These are phyloP conservation scores for Macrobrachium rosenbergii DNA, from an alignment of 1,140 invertebrate species.

Conservation along the genomic window DNA sequence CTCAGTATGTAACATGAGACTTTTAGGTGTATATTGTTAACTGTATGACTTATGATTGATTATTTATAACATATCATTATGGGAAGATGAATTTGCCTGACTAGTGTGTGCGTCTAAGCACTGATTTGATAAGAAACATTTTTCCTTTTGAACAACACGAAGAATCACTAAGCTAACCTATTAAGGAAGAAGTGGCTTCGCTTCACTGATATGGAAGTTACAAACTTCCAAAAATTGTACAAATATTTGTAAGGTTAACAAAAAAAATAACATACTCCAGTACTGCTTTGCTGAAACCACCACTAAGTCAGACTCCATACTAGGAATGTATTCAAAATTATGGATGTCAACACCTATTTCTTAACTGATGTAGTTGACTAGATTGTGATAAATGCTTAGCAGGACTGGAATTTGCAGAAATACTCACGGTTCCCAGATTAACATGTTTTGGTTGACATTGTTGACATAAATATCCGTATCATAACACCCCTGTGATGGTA, in stretches of 20 bases:
- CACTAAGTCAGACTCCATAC: not conserved
- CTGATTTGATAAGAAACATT: conserved; percentile 13
- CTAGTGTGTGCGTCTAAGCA: conserved; percentile 16
- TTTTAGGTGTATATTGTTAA: no score
- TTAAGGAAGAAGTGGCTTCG: conserved; percentile 61
- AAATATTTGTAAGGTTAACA: conserved; percentile 63
- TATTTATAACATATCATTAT: no score
- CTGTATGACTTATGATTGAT: no score
- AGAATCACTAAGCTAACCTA: conserved; percentile 60
- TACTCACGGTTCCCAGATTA: conserved; percentile 53
- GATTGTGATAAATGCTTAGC: conserved; percentile 28
- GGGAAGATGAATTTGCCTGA: not conserved
- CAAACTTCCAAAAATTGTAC: conserved; percentile 61
- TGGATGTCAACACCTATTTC: not conserved
- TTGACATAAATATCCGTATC: conserved; percentile 19
- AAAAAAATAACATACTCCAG: conserved; percentile 48
- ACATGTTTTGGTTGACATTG: conserved; percentile 30
- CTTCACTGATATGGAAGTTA: conserved; percentile 59
- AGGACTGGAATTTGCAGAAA: conserved; percentile 52
- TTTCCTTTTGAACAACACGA: conserved; percentile 45
- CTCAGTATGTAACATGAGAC: no score
- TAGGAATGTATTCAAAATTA: conserved; percentile 6
- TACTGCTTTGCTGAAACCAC: conserved; percentile 36
- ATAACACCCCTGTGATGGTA: not conserved
- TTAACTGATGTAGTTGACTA: no score